These are phyloP conservation scores for Phrynocephalus vlangalii DNA, from an alignment of 2,797 vertebrate species.

Conservation along the genomic window DNA sequence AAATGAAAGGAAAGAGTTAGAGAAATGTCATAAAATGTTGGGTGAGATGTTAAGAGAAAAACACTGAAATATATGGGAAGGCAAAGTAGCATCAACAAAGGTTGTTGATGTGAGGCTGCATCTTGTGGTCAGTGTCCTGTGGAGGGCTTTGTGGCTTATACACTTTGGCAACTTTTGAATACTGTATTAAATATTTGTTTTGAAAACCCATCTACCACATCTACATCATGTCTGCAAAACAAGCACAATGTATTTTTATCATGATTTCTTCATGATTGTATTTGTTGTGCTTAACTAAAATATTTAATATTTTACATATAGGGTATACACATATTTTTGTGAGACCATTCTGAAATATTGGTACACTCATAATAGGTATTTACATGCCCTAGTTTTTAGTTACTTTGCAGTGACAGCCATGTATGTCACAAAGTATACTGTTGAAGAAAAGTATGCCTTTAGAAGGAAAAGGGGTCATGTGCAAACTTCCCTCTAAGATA, in stretches of 20 bases:
- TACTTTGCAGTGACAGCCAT: neutral
- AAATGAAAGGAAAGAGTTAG: neutral
- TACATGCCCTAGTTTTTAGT: neutral
- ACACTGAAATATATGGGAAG: neutral
- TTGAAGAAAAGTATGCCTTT: neutral
- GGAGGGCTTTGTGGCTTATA: neutral
- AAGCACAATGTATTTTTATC: neutral
- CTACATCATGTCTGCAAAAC: neutral
- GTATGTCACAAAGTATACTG: neutral
- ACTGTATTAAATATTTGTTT: neutral
- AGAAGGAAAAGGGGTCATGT: neutral
- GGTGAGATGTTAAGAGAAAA: neutral
- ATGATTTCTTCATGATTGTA: constrained; percentile 4
- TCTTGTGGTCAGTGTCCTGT: neutral
- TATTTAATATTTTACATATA: neutral
- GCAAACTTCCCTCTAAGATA: too few relatives aligned
- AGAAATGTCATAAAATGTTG: neutral
- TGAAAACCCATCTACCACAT: neutral
- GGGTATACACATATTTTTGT: constrained; percentile 1
- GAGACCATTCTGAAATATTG: constrained; percentile 9
- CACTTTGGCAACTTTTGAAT: neutral
- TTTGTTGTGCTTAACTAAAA: constrained; percentile 32
- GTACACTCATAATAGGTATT: neutral
- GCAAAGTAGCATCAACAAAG: neutral
- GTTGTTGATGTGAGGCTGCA: neutral